A percentile compares a stretch with the other conserved stretches of the same genome.
phyloP scores from a whole-genome alignment of 2,797 vertebrate genomes.

The Rousettus madagascariensis region DNA sequence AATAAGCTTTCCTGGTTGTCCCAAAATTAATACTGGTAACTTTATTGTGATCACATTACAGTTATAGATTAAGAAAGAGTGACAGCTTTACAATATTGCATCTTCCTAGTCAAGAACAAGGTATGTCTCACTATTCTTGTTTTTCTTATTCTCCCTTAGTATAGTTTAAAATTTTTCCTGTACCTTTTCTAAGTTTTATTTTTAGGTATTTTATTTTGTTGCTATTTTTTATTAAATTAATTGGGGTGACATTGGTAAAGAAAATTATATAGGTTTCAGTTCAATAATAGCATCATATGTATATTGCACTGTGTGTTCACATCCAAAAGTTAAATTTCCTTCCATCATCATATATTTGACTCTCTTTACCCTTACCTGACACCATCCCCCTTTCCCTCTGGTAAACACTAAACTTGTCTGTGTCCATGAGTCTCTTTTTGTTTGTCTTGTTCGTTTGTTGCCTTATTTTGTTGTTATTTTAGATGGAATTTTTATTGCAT shows the following conservation, averaged over 20 bases:
- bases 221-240: background rate
- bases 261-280: no score
- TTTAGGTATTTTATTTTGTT: background rate
- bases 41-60: background rate
- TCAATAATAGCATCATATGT: no score
- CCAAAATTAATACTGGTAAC: background rate
- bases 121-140: background rate
- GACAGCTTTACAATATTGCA: background rate
- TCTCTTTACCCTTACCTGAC: no score
- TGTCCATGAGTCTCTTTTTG: no score
- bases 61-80: background rate
- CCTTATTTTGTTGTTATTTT: background rate
- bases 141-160: background rate
- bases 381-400: no score
- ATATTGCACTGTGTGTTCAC: no score
- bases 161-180: background rate
- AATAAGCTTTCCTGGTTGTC: background rate
- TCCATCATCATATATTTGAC: no score
- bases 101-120: background rate
- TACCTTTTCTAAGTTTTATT: background rate
- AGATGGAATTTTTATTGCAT: background rate
- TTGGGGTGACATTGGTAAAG: no score
- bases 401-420: no score
- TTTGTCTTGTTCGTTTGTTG: no score
- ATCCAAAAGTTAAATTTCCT: no score